Evolutionary conservation across 1,140 invertebrate species (phyloP), one percentile per base, ranked within the genome.

Genomic region (Phortica variegata): DNA sequence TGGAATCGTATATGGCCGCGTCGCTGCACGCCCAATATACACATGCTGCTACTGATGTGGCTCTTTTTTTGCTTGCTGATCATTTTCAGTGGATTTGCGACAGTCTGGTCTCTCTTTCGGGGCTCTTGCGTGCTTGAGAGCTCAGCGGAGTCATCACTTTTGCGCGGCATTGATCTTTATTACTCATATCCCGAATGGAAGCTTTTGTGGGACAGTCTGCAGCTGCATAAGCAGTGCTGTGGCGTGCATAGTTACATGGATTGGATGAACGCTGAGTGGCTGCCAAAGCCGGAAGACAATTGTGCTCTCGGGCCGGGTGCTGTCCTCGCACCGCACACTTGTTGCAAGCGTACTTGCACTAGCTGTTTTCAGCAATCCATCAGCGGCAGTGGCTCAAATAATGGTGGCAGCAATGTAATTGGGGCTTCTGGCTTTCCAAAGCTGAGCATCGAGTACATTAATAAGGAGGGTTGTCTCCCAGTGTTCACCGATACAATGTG

Each of bases 211-310:
- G 73, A 75, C 17, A 51, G 55, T 2, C 15, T 75, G 6, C 73
- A 75, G 32, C 42, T 60, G 41, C 51, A 51, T 2, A 62, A 61
- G 19, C 56, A 75, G 29, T 75, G 73, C 19, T 75, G 73, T 39
- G 73, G 73, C 0, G 73, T 75, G 2, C 19, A 55, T 9, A 52
- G 43, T 39, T 75, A 72, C 41, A 63, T 52, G 29, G 73, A 75
- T 21, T 75, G 73, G 73, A 65, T 73, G 60, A 54, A 52, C 3
- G 63, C 73, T 1, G 55, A 65, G 0, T 75, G 73, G 73, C 71
- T 75, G 63, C 55, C 65, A 1, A 23, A 6, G 3, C 40, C 37
- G n/a, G n/a, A 18, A 18, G 39, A 3, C 3, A 51, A 39, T 26
- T 41, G n/a, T 5, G n/a, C 39, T 2, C 4, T 9, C 3, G 10